Evolutionary conservation across 2,888 invertebrate species (phyloP).

Genomic region (Pyralis farinalis): DNA sequence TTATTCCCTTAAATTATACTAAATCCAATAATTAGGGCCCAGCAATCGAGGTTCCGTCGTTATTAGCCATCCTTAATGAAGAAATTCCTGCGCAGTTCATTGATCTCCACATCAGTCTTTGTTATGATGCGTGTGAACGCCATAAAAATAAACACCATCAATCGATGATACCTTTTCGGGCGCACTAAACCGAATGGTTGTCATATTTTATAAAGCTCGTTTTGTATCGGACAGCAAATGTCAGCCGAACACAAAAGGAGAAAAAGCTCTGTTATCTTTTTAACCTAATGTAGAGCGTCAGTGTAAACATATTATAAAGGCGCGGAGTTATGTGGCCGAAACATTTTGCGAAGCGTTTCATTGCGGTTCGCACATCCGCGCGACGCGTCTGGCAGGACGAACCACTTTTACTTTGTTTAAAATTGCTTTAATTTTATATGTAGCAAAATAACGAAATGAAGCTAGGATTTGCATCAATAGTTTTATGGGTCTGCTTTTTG

Average conservation of each 20-base stretch:
- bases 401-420: slow-evolving; percentile 16
- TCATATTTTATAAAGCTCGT: slow-evolving; percentile 58
- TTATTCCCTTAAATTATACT: not conserved
- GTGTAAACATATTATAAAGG: slow-evolving; percentile 76
- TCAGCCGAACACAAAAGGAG: slow-evolving; percentile 61
- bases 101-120: slow-evolving; percentile 43
- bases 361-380: slow-evolving; percentile 64
- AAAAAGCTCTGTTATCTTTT: slow-evolving; percentile 76
- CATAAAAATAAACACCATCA: slow-evolving; percentile 44
- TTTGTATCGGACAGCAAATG: slow-evolving; percentile 46
- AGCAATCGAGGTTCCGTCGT: not conserved
- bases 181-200: slow-evolving; percentile 46
- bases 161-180: slow-evolving; percentile 42
- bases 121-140: slow-evolving; percentile 40
- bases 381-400: slow-evolving; percentile 36
- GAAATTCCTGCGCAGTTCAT: slow-evolving; percentile 36
- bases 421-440: slow-evolving; percentile 33
- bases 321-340: slow-evolving; percentile 51
- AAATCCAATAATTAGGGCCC: not conserved
- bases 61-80: slow-evolving; percentile 25
- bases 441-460: slow-evolving; percentile 38
- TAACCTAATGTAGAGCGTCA: slow-evolving; percentile 67
- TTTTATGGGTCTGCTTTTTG: slow-evolving; percentile 47
- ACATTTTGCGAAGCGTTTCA: slow-evolving; percentile 76
- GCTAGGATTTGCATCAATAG: slow-evolving; percentile 43